These are phyloP conservation scores for Pollenia labialis DNA, from an alignment of 2,888 invertebrate genomes.

Conservation along the genomic window DNA sequence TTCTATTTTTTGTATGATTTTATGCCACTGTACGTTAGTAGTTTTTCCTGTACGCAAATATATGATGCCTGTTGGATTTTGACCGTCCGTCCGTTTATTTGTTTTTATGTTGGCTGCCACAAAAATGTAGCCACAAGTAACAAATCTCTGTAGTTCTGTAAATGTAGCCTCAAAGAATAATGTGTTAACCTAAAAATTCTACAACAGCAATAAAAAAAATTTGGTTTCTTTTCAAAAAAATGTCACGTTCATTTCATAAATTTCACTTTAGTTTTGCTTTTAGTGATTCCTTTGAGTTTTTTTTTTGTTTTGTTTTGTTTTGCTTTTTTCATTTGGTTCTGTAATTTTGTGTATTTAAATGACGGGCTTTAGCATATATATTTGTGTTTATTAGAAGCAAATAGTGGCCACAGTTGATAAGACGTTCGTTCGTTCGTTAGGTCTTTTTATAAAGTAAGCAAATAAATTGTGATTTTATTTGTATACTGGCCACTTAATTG, in stretches of 20 bases:
- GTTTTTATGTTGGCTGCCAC: slow-evolving; percentile 1
- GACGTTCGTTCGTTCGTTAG: neutral
- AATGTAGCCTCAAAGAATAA: slow-evolving; percentile 22
- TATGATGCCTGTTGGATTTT: too few species aligned
- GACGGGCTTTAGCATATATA: neutral
- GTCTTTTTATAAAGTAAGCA: slow-evolving; percentile 3
- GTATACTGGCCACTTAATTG: too few species aligned
- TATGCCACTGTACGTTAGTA: too few species aligned
- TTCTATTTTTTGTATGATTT: too few species aligned
- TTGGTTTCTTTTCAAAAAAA: slow-evolving; percentile 20
- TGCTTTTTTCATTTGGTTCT: neutral
- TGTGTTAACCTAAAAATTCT: neutral
- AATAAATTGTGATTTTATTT: slow-evolving; percentile 30
- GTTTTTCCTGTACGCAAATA: too few species aligned
- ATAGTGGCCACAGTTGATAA: slow-evolving; percentile 47
- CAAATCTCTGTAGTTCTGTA: slow-evolving; percentile 42
- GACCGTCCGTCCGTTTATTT: neutral
- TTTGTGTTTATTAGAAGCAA: slow-evolving; percentile 18
- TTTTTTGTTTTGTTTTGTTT: neutral
- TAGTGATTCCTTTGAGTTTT: neutral
- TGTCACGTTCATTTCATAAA: slow-evolving; percentile 66
- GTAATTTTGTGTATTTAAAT: slow-evolving; percentile 10
- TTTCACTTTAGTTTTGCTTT: neutral
- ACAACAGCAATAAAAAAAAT: neutral
- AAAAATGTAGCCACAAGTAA: slow-evolving; percentile 39